Evolutionary conservation across 1,140 invertebrate genomes (phyloP), one percentile per base, ranked within the genome.

Genomic region (Cyclina sinensis): DNA sequence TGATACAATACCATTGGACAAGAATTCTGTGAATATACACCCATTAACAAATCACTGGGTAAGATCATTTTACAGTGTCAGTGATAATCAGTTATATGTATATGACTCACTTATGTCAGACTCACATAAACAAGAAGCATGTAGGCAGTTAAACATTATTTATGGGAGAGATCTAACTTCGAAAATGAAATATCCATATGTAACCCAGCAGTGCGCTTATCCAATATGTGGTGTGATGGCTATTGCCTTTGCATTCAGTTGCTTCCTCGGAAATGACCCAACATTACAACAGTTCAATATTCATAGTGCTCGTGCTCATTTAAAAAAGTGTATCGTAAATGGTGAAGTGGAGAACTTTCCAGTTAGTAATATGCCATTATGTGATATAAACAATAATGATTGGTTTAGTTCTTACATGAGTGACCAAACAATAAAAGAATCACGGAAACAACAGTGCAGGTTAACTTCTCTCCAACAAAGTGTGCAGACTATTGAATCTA

Each of bases 11-110:
- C 39, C 21, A 48, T 43, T 76, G 21, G 32, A 46, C 21, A 16
- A 76, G 39, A 48, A 76, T 48, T 76, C 73, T n/a, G 43, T 39
- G 35, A 76, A 76, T 43, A 76, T 76, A 76, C 32, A 39, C 43
- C 73, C 73, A 39, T 48, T 76, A 48, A 76, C 73, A 76, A 76
- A 76, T 43, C 73, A 76, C 73, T 76, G 73, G 73, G 73, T 73
- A 2, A 76, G 35, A 76, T 39, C 73, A 76, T 76, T 76, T 48
- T 76, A 46, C 32, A 76, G 39, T 39, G 73, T 76, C 35, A 73
- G 43, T 76, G 35, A 46, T 39, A 76, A 46, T 76, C 73, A 76
- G 73, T n/a, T 76, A 24, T 76, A 46, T 76, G 73, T 76, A 43
- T 76, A 43, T 76, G 73, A 76, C 32, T 76, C 73, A 46, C 39